Percentiles rank a stretch among this genome's conserved stretches.
Evolutionary conservation across 1,140 invertebrate species (phyloP).

Genomic region (Hydropsyche tenuis): DNA sequence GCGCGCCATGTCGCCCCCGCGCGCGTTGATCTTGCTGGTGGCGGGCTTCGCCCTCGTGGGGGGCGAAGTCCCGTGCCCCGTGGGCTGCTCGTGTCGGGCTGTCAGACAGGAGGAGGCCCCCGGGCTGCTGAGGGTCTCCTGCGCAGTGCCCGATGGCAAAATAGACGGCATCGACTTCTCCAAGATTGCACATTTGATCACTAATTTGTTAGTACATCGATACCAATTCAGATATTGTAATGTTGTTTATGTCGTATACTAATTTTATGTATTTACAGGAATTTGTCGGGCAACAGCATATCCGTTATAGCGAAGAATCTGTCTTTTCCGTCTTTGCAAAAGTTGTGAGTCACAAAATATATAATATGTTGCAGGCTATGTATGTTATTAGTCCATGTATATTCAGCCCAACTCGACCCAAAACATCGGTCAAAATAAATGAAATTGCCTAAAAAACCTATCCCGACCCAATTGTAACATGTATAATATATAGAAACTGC

Average conservation of each 20-base stretch:
- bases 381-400: no score
- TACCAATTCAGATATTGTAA: no score
- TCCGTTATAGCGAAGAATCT: slow-evolving; percentile 59
- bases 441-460: no score
- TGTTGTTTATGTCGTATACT: slow-evolving; percentile 29
- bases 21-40: no score
- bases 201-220: slow-evolving; percentile 1
- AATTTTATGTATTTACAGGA: slow-evolving; percentile 55
- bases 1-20: no score
- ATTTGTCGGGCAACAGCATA: slow-evolving; percentile 60
- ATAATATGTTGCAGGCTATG: no score
- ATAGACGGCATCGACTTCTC: neutral
- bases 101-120: no score
- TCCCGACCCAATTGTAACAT: no score
- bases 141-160: neutral
- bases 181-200: neutral
- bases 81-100: neutral
- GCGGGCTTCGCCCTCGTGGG: neutral
- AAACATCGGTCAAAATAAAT: no score
- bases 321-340: slow-evolving; percentile 58
- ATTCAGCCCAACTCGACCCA: no score
- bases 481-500: no score
- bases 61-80: neutral
- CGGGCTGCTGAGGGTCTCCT: neutral
- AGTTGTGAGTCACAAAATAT: slow-evolving; percentile 58